Evolutionary conservation across 2,888 invertebrate species (phyloP).

Genomic region (Idaea biselata): DNA sequence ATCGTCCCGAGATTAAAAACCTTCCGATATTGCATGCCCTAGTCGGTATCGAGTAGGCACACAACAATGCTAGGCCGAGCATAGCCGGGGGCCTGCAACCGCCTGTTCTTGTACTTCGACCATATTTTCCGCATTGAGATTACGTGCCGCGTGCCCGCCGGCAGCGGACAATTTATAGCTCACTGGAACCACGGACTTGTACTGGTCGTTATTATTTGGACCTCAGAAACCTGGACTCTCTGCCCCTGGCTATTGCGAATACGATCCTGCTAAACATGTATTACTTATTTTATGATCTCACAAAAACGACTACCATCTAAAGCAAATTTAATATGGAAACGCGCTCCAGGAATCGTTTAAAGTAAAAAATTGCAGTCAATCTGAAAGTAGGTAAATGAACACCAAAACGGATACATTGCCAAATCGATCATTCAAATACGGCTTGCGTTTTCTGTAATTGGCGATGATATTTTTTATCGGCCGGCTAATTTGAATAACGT

Average conservation of each 20-base stretch:
- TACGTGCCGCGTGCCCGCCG: constrained; percentile 77
- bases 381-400: constrained; percentile 40
- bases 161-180: constrained; percentile 76
- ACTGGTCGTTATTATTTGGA: constrained; percentile 70
- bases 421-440: constrained; percentile 60
- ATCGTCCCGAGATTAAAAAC: too few species aligned
- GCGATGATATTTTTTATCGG: constrained; percentile 48
- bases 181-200: constrained; percentile 55
- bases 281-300: constrained; percentile 48
- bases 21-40: too few species aligned
- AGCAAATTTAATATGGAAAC: constrained; percentile 13
- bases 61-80: constrained; percentile 26
- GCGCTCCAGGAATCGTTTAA: constrained; percentile 23
- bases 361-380: constrained; percentile 19
- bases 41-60: not conserved
- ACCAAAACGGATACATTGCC: constrained; percentile 49
- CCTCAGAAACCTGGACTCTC: constrained; percentile 50
- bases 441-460: constrained; percentile 46
- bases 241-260: constrained; percentile 66
- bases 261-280: constrained; percentile 57
- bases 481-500: constrained; percentile 60
- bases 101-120: constrained; percentile 20
- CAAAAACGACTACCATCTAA: constrained; percentile 25
- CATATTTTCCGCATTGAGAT: constrained; percentile 77
- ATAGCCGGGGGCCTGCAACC: constrained; percentile 19